These are phyloP conservation scores for Sycophaga agraensis DNA, from an alignment of 1,140 invertebrate genomes.

Conservation along the genomic window DNA sequence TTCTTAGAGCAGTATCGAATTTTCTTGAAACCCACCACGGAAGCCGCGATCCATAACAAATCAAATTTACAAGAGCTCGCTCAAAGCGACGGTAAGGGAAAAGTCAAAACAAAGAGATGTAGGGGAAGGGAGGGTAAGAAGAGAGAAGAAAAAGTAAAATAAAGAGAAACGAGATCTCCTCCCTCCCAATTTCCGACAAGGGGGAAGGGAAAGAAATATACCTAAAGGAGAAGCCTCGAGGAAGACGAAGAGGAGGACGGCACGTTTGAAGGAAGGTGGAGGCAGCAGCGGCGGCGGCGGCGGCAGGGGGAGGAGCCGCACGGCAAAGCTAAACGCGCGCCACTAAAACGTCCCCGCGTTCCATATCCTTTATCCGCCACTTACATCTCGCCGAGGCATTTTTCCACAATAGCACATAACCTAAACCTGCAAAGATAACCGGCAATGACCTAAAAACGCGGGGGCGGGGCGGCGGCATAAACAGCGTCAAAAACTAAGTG, in stretches of 20 bases:
- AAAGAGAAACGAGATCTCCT: constrained; percentile 1
- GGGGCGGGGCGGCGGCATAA: not conserved
- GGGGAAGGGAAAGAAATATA: not conserved
- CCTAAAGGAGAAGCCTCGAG: not conserved
- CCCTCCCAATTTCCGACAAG: not conserved
- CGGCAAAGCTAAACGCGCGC: not conserved
- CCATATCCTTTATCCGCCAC: constrained; percentile 14
- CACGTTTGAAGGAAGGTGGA: not conserved
- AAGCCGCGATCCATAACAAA: constrained; percentile 5
- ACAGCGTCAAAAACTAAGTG: constrained; percentile 8
- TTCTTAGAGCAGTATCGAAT: not conserved
- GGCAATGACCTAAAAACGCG: not conserved
- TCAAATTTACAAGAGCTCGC: not conserved
- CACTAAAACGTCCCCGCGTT: not conserved
- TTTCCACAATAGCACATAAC: constrained; percentile 8
- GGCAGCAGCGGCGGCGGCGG: not conserved
- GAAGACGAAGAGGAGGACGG: not conserved
- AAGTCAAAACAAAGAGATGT: too few relatives aligned
- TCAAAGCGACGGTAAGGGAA: too few relatives aligned
- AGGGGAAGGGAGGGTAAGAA: not conserved
- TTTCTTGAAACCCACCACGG: not conserved
- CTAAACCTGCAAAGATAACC: constrained; percentile 10
- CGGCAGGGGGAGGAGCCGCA: not conserved
- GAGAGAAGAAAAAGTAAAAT: not conserved
- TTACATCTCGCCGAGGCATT: constrained; percentile 9